Evolutionary conservation across 2,888 invertebrate species (phyloP).

Genomic region (Melolontha melolontha): DNA sequence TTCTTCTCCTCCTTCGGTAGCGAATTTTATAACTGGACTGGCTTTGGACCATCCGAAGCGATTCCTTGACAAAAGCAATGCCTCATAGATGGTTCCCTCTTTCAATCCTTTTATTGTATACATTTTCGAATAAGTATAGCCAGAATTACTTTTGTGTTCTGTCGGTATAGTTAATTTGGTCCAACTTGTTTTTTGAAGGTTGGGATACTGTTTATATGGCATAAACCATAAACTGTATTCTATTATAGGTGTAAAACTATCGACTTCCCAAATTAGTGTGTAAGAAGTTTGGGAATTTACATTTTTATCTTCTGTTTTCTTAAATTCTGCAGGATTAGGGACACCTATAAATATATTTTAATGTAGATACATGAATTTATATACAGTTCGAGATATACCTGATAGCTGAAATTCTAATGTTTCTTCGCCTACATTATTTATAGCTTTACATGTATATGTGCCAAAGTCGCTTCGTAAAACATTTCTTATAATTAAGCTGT

Average conservation of each 20-base stretch:
- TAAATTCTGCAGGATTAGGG: conserved; percentile 77
- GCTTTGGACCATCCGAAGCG: conserved; percentile 88
- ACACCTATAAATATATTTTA: conserved; percentile 67
- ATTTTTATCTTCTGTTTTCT: conserved; percentile 68
- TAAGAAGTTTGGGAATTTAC: conserved; percentile 70
- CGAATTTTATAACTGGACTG: conserved; percentile 80
- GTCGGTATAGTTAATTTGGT: conserved; percentile 78
- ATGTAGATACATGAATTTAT: not conserved
- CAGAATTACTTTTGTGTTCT: conserved; percentile 71
- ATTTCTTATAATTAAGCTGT: conserved; percentile 76
- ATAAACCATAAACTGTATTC: conserved; percentile 76
- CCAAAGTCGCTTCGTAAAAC: conserved; percentile 80
- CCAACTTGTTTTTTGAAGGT: conserved; percentile 71
- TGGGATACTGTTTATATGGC: conserved; percentile 67
- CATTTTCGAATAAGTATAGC: conserved; percentile 81
- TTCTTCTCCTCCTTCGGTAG: conserved; percentile 74
- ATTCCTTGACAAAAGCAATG: conserved; percentile 82
- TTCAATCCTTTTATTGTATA: conserved; percentile 81
- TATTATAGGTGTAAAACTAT: conserved; percentile 83
- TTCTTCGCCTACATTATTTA: conserved; percentile 79
- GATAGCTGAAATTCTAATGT: conserved; percentile 80
- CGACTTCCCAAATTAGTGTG: conserved; percentile 86
- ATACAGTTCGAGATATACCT: conserved; percentile 63
- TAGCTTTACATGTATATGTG: conserved; percentile 82
- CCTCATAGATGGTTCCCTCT: conserved; percentile 82